Evolutionary conservation across 2,797 vertebrate genomes (phyloP).

Genomic region (Myoxocephalus aenaeus): DNA sequence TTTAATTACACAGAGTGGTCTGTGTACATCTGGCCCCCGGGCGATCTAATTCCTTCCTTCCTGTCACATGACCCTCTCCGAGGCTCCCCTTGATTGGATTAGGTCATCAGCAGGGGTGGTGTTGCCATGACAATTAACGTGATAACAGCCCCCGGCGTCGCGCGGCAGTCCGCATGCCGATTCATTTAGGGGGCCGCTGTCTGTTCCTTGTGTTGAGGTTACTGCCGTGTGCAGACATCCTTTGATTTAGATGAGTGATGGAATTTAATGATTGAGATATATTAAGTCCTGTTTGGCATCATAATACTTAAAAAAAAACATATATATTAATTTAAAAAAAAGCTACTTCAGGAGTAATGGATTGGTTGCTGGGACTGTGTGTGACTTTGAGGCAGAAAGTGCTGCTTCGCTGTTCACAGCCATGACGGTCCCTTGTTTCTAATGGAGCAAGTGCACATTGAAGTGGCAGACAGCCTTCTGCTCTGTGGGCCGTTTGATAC

Average conservation of each 20-base stretch:
- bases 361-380: slow-evolving; percentile 8
- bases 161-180: slow-evolving; percentile 64
- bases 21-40: slow-evolving; percentile 75
- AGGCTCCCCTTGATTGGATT: slow-evolving; percentile 86
- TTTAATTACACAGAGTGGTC: slow-evolving; percentile 83
- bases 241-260: slow-evolving; percentile 24
- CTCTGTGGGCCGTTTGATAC: slow-evolving; percentile 33
- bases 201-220: slow-evolving; percentile 12
- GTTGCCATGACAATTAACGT: slow-evolving; percentile 84
- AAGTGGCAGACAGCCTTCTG: slow-evolving; percentile 59
- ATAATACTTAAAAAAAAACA: not conserved
- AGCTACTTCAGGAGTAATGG: slow-evolving; percentile 16
- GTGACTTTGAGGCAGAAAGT: slow-evolving; percentile 26
- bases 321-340: not conserved
- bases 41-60: slow-evolving; percentile 83
- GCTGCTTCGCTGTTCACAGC: slow-evolving; percentile 17
- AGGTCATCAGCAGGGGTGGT: slow-evolving; percentile 85
- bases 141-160: slow-evolving; percentile 55
- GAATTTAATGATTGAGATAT: slow-evolving; percentile 1
- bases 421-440: slow-evolving; percentile 34
- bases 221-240: slow-evolving; percentile 4
- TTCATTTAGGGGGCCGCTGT: slow-evolving; percentile 34
- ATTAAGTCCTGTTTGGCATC: not conserved
- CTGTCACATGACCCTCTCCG: slow-evolving; percentile 81
- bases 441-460: slow-evolving; percentile 62